A percentile compares a stretch with the other conserved stretches of the same genome.
These are phyloP conservation scores for Bos javanicus DNA, from an alignment of 2,113 vertebrate genomes.

Conservation along the genomic window DNA sequence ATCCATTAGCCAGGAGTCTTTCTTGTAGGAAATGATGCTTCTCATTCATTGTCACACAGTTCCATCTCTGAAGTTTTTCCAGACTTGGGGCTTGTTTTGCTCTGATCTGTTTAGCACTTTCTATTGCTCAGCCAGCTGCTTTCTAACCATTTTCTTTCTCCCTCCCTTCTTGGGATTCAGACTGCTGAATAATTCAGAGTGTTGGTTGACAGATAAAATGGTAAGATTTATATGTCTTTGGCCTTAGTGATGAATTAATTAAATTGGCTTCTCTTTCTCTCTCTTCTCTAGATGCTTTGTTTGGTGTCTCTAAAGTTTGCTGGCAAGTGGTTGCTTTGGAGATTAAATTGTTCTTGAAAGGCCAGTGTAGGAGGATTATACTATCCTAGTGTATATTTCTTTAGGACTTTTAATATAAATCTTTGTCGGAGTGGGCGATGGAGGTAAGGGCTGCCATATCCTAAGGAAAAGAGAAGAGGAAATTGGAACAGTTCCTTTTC, in stretches of 20 bases:
- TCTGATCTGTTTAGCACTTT: slow-evolving; percentile 37
- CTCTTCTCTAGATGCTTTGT: background rate
- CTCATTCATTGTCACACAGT: background rate
- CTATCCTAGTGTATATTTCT: background rate
- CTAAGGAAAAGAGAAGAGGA: background rate
- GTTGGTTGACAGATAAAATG: slow-evolving; percentile 78
- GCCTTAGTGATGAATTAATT: slow-evolving; percentile 78
- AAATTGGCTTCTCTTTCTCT: slow-evolving; percentile 29
- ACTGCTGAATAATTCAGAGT: slow-evolving; percentile 76
- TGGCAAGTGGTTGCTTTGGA: background rate
- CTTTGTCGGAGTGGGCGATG: rapidly evolving
- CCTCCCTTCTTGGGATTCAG: slow-evolving; percentile 59
- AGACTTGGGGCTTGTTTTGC: background rate
- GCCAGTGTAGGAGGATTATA: background rate
- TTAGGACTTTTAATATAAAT: background rate
- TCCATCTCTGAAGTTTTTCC: background rate
- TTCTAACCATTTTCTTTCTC: slow-evolving; percentile 61
- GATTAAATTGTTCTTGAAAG: background rate
- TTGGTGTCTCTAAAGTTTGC: slow-evolving; percentile 28
- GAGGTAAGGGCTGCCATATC: background rate
- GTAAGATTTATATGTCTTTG: slow-evolving; percentile 78
- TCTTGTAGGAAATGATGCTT: background rate
- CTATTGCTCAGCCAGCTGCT: slow-evolving; percentile 63
- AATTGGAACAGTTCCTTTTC: background rate
- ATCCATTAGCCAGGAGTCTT: background rate